Base-by-base conservation (phyloP, 2,888 invertebrate species). In the Elmis aenea region DNA sequence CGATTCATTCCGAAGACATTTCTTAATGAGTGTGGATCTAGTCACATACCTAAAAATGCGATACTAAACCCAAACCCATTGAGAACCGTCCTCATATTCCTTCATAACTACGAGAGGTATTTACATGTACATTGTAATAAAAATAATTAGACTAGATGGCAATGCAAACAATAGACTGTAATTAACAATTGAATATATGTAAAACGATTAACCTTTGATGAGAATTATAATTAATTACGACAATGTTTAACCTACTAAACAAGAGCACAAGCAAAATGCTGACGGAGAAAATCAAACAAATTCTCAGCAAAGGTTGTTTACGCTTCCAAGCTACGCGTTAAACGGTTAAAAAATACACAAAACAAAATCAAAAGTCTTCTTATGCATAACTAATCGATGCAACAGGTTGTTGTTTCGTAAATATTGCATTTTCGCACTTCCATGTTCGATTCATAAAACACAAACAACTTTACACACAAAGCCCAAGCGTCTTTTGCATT, bases 21-120 rank as follows among this genome's bases (percentile, higher is more conserved):
- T 44, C 23, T 84, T 83, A 83, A 85, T 85, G 85, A 85, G 85
- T 85, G 84, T 85, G 83, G 85, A 84, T 85, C 85, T 85, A 85
- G 85, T 85, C 85, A 85, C 84, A 80, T 64, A 64, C 50, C 51
- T 48, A 57, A 59, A 52, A 44, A 75, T 76, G 78, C 80, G 70
- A 73, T 68, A 77, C 81, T 74, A 81, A 80, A 83, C 74, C 76
- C 76, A 75, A 76, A 83, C 81, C 76, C 87, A 83, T 74, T 77
- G 54, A 70, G 64, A 70, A 74, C 62, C 62, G 49, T 56, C 45
- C 53, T 31, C 30, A 38, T 18, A 6, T 18, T 18, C n/a, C n/a
- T n/a, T n/a, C n/a, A n/a, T n/a, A n/a, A n/a, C n/a, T n/a, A n/a
- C n/a, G n/a, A n/a, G n/a, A n/a, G n/a, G n/a, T n/a, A n/a, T n/a